Conservation (phyloP, 2,797 vertebrate genomes). For the Notoglanidium macrostoma region DNA sequence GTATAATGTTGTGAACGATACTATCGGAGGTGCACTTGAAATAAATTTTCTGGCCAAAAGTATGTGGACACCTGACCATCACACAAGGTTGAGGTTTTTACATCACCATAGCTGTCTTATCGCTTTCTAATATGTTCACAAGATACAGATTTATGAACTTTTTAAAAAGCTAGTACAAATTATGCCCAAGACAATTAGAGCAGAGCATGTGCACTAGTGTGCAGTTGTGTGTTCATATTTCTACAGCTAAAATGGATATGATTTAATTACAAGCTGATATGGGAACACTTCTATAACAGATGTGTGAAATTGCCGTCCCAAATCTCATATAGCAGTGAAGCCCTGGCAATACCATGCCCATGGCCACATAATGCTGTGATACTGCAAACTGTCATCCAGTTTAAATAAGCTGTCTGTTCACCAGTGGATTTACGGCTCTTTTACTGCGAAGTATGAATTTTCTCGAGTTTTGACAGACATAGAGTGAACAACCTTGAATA, state of each 20-base stretch:
- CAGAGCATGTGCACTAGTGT: not conserved
- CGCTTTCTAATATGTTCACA: not conserved
- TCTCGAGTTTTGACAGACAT: not conserved
- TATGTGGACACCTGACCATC: not conserved
- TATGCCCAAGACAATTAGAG: not conserved
- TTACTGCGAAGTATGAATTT: not conserved
- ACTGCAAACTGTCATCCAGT: constrained; percentile 8
- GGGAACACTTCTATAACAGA: not conserved
- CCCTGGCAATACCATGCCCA: not conserved
- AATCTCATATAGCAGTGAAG: not conserved
- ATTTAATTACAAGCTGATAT: not conserved
- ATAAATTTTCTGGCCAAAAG: not conserved
- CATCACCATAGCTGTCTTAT: not conserved
- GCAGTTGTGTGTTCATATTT: not conserved
- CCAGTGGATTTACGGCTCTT: not conserved
- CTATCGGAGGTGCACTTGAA: not conserved
- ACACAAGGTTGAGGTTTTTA: not conserved
- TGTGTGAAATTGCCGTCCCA: not conserved
- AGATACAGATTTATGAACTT: not conserved
- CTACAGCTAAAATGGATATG: not conserved
- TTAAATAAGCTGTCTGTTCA: constrained; percentile 19
- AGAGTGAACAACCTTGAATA: not conserved
- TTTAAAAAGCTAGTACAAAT: not conserved
- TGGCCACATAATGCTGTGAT: not conserved
- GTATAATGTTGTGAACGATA: not conserved